Evolutionary conservation across 2,113 vertebrate species (phyloP).

Genomic region (Mirza zaza): DNA sequence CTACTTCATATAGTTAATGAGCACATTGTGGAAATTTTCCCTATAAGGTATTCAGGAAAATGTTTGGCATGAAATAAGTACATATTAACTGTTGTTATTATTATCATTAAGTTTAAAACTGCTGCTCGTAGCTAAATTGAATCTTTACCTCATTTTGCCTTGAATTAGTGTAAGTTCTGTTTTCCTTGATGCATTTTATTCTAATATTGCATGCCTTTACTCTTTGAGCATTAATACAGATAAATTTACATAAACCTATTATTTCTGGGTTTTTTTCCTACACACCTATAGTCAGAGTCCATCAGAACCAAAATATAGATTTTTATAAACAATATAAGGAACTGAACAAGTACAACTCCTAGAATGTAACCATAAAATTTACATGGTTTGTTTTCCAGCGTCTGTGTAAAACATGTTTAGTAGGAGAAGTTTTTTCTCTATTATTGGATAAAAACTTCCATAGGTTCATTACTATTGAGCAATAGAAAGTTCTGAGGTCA

Average conservation of each 20-base stretch:
- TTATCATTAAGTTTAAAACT: not conserved
- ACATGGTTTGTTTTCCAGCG: not conserved
- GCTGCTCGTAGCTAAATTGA: not conserved
- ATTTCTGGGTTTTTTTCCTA: not conserved
- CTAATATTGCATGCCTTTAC: not conserved
- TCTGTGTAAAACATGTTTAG: slow-evolving; percentile 1
- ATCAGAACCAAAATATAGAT: slow-evolving; percentile 1
- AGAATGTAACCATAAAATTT: not conserved
- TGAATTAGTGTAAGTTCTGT: not conserved
- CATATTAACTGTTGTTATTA: not conserved
- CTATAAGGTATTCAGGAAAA: not conserved
- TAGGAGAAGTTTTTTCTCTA: not conserved
- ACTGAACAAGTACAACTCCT: not conserved
- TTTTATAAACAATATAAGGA: not conserved
- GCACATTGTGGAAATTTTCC: not conserved
- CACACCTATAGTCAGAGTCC: not conserved
- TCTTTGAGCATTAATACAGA: not conserved
- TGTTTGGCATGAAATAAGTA: not conserved
- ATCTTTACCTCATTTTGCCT: not conserved
- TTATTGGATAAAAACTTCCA: slow-evolving; percentile 20
- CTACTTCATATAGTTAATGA: not conserved
- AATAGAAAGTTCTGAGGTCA: slow-evolving; percentile 44
- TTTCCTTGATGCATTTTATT: not conserved
- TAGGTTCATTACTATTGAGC: slow-evolving; percentile 30
- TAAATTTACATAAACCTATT: not conserved